phyloP scores from a whole-genome alignment of 1,140 invertebrate genomes.

The Bombus vancouverensis region DNA sequence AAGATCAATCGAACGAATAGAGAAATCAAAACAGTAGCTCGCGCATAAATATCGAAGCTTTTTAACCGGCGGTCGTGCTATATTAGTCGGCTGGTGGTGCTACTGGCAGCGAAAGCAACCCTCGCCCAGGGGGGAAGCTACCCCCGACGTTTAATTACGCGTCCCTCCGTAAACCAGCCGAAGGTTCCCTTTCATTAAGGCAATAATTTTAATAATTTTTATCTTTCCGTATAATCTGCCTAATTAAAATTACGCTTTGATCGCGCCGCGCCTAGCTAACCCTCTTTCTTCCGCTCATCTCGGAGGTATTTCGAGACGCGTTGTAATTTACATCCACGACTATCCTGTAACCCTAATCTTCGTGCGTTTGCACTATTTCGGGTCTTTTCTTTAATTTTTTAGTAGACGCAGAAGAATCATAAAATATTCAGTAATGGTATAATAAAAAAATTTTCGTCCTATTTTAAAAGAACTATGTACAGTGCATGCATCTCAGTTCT shows the following conservation, averaged over 20 bases:
- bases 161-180: conserved; percentile 72
- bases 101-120: conserved; percentile 65
- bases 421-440: too few relatives aligned
- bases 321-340: conserved; percentile 31
- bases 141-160: conserved; percentile 82
- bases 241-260: conserved; percentile 83
- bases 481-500: too few relatives aligned
- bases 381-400: background rate
- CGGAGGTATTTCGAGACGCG: conserved; percentile 56
- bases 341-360: background rate
- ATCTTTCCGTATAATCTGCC: conserved; percentile 82
- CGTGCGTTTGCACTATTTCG: background rate
- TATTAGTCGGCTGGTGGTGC: conserved; percentile 34
- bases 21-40: background rate
- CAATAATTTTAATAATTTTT: conserved; percentile 84
- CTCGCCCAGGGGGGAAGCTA: conserved; percentile 71
- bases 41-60: conserved; percentile 26
- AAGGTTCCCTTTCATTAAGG: conserved; percentile 82
- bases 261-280: conserved; percentile 72
- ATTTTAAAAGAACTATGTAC: too few relatives aligned
- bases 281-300: conserved; percentile 53
- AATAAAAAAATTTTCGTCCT: too few relatives aligned
- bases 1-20: background rate
- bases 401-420: background rate
- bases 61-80: conserved; percentile 42